Conservation (phyloP, 2,888 invertebrate species). For the Physocephala rufipes region DNA sequence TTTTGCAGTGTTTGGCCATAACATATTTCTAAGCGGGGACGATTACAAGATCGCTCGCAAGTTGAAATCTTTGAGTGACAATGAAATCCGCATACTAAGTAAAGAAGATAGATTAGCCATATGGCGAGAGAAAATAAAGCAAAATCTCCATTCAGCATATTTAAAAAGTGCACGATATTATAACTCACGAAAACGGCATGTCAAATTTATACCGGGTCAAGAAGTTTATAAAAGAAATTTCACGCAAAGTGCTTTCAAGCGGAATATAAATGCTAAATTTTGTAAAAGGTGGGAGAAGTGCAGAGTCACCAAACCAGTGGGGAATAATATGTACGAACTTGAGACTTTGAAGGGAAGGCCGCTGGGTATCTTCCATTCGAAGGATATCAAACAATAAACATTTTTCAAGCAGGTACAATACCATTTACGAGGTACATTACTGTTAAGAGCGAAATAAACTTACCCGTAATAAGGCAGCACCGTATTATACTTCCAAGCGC, state of each 20-base stretch:
- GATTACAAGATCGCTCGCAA: slow-evolving; percentile 5
- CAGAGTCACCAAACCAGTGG: not conserved
- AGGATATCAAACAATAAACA: slow-evolving; percentile 10
- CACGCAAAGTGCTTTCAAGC: slow-evolving; percentile 3
- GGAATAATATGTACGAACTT: slow-evolving; percentile 7
- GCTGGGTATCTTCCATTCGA: not conserved
- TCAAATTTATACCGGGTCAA: slow-evolving; percentile 2
- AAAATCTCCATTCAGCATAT: slow-evolving; percentile 1
- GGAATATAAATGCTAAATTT: not conserved
- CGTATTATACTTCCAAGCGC: too few species aligned
- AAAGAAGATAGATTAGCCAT: not conserved
- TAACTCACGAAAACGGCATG: not conserved
- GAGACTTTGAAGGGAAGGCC: not conserved
- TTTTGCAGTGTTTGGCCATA: slow-evolving; percentile 2
- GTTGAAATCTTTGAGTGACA: not conserved
- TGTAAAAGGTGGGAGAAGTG: not conserved
- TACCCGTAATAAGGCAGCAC: too few species aligned
- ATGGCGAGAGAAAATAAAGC: not conserved
- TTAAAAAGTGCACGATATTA: not conserved
- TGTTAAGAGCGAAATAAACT: not conserved
- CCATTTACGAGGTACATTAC: not conserved
- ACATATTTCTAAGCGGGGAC: not conserved
- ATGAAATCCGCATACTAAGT: too few species aligned
- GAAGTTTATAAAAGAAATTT: slow-evolving; percentile 3
- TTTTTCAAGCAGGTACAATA: too few species aligned